phyloP scores from a whole-genome alignment of 2,888 invertebrate species.

The Drosophila putrida region DNA sequence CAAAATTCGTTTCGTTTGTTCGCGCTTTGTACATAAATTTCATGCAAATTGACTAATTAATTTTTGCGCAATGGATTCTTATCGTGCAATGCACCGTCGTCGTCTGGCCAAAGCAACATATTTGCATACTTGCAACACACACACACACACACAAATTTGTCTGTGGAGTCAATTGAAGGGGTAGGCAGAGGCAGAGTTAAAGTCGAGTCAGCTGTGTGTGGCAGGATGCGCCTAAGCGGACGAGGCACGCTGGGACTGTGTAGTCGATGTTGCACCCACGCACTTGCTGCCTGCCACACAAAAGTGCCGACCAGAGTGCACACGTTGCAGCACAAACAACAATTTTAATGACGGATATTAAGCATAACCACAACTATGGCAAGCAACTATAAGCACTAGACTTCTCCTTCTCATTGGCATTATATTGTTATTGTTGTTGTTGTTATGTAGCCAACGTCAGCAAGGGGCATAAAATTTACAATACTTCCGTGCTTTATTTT shows the following conservation, averaged over 20 bases:
- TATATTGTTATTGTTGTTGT: neutral
- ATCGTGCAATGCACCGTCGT: slow-evolving; percentile 70
- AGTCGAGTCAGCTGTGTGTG: slow-evolving; percentile 18
- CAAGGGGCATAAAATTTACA: slow-evolving; percentile 58
- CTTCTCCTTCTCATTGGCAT: neutral
- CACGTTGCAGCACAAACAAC: slow-evolving; percentile 61
- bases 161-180: slow-evolving; percentile 1
- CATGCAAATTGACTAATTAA: slow-evolving; percentile 83
- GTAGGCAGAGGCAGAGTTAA: neutral
- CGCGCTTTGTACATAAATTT: slow-evolving; percentile 79
- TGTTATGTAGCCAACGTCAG: slow-evolving; percentile 23
- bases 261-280: slow-evolving; percentile 51
- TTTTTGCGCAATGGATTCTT: slow-evolving; percentile 80
- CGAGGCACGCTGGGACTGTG: slow-evolving; percentile 19
- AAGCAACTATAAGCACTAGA: slow-evolving; percentile 29
- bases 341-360: slow-evolving; percentile 78
- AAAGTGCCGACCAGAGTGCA: slow-evolving; percentile 15
- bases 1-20: slow-evolving; percentile 73
- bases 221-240: slow-evolving; percentile 51
- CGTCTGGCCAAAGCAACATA: slow-evolving; percentile 31
- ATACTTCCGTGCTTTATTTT: slow-evolving; percentile 59
- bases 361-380: slow-evolving; percentile 72
- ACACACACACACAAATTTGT: neutral
- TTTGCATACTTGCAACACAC: slow-evolving; percentile 59
- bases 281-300: slow-evolving; percentile 28